Evolutionary conservation across 1,140 invertebrate genomes (phyloP), one percentile per base, ranked within the genome.

Genomic region (Cotesia typhae): DNA sequence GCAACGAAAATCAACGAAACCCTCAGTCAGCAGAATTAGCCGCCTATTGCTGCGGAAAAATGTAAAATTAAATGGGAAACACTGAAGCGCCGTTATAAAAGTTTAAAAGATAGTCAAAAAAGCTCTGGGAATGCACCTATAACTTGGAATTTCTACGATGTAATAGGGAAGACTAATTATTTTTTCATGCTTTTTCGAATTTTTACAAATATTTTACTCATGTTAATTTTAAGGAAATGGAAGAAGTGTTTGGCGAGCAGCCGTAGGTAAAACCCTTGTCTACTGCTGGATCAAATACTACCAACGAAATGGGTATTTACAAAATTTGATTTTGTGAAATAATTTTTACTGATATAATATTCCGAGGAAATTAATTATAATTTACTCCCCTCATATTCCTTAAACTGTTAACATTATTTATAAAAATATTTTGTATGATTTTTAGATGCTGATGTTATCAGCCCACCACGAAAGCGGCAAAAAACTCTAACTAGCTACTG

Each of bases 401-500:
- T n/a, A n/a, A n/a, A n/a, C n/a, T n/a, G n/a, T n/a, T n/a, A n/a
- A n/a, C n/a, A n/a, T n/a, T n/a, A n/a, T n/a, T n/a, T n/a, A n/a
- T n/a, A n/a, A n/a, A n/a, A n/a, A n/a, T n/a, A n/a, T n/a, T n/a
- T n/a, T n/a, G n/a, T n/a, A n/a, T n/a, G n/a, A n/a, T n/a, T 63
- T 37, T 1, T 36, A 63, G 60, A 63, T 63, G 4, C 28, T 63
- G 60, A 14, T 1, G 28, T 63, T 12, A 36, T 28, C 28, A 38
- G 37, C n/a, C 60, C 14, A 63, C 60, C 60, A n/a, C 14, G 14
- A 63, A 63, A 63, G 60, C 60, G 60, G 0, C 60, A 63, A 28
- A 63, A 63, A 63, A 63, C 28, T 63, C 12, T 63, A 28, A 35
- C 60, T 4, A 63, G 37, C n/a, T 63, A 37, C 28, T 63, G 60